Evolutionary conservation across 1,140 invertebrate species (phyloP).

Genomic region (Diorhabda carinulata): DNA sequence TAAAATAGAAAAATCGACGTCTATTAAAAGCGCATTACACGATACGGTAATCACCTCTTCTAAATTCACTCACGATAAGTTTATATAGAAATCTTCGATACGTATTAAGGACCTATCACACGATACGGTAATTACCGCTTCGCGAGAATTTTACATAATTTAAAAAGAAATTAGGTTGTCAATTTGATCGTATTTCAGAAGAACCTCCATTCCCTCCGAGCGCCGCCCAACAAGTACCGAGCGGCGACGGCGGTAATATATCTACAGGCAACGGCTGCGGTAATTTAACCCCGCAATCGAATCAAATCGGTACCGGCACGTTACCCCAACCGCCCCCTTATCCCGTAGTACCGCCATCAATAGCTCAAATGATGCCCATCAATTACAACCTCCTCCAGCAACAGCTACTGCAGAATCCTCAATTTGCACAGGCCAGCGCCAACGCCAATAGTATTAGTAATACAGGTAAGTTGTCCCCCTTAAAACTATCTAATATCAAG

Average conservation of each 20-base stretch:
- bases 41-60: too few relatives aligned
- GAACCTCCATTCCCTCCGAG: conserved; percentile 35
- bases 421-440: conserved; percentile 44
- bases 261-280: conserved; percentile 12
- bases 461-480: conserved; percentile 32
- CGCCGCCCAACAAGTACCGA: conserved; percentile 26
- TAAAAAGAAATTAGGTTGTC: background rate
- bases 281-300: conserved; percentile 20
- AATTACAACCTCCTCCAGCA: conserved; percentile 55
- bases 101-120: too few relatives aligned
- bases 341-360: conserved; percentile 49
- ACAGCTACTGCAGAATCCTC: conserved; percentile 55
- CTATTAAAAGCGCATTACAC: too few relatives aligned
- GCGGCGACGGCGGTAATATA: conserved; percentile 35
- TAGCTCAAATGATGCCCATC: conserved; percentile 44
- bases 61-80: too few relatives aligned
- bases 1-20: too few relatives aligned
- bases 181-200: conserved; percentile 32
- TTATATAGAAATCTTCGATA: too few relatives aligned
- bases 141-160: too few relatives aligned
- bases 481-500: background rate
- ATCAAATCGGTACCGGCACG: conserved; percentile 29
- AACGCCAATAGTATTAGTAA: conserved; percentile 31
- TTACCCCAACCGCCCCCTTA: conserved; percentile 52
- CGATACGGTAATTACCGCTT: too few relatives aligned